Evolutionary conservation across 1,140 invertebrate genomes (phyloP).

Genomic region (Megathymus violae): DNA sequence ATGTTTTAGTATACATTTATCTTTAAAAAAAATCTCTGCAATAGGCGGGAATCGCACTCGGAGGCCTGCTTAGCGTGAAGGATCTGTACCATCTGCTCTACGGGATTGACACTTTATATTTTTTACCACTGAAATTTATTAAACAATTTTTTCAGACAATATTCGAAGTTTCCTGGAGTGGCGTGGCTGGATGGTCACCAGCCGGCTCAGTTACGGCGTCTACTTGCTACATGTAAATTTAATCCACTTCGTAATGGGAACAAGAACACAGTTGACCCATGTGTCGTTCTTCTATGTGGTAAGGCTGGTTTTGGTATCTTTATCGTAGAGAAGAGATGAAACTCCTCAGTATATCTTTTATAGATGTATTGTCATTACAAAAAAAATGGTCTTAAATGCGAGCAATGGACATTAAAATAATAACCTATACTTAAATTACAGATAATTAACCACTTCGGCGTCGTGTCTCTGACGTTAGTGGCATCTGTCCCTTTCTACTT

Average conservation of each 20-base stretch:
- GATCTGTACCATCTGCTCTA: too few relatives aligned
- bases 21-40: too few relatives aligned
- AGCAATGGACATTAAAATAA: not conserved
- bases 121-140: too few relatives aligned
- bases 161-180: conserved; percentile 46
- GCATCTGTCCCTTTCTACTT: conserved; percentile 5
- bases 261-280: conserved; percentile 12
- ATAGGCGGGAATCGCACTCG: too few relatives aligned
- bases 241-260: conserved; percentile 24
- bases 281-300: conserved; percentile 29
- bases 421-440: not conserved
- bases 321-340: too few relatives aligned
- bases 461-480: conserved; percentile 3
- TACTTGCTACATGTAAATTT: conserved; percentile 43
- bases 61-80: too few relatives aligned
- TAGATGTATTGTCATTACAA: too few relatives aligned
- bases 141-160: conserved; percentile 36
- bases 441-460: conserved; percentile 20
- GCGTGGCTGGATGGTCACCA: conserved; percentile 43
- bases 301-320: too few relatives aligned
- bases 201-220: conserved; percentile 43
- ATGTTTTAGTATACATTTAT: too few relatives aligned
- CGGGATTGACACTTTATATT: too few relatives aligned
- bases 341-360: too few relatives aligned
- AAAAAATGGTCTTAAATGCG: too few relatives aligned